These are phyloP conservation scores for Hyperopisus bebe DNA, from an alignment of 2,113 vertebrate genomes.

Conservation along the genomic window DNA sequence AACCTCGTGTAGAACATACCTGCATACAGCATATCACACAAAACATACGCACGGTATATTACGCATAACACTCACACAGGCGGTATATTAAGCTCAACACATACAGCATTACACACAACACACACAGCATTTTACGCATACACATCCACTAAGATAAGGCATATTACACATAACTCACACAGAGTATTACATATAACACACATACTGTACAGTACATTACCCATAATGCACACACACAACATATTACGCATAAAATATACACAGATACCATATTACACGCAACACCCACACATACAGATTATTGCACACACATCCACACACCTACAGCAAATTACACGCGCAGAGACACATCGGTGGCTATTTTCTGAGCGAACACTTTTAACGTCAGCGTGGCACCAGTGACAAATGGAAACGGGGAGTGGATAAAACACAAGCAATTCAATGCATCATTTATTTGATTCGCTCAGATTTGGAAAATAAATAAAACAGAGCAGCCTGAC, in stretches of 20 bases:
- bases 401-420: constrained; percentile 23
- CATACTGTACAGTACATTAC: background rate
- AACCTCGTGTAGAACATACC: background rate
- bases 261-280: background rate
- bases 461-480: constrained; percentile 25
- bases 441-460: constrained; percentile 29
- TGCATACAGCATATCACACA: background rate
- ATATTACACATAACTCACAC: background rate
- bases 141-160: background rate
- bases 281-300: background rate
- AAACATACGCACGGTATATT: background rate
- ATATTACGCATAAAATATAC: background rate
- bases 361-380: constrained; percentile 21
- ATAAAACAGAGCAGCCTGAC: constrained; percentile 20
- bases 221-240: background rate
- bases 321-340: background rate
- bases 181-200: background rate
- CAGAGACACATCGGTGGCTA: background rate
- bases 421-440: constrained; percentile 24
- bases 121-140: background rate
- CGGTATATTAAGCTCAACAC: background rate
- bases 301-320: background rate
- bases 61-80: background rate
- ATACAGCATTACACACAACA: background rate
- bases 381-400: constrained; percentile 6